Conservation (phyloP, 2,888 invertebrate species). For the Epinotia nisella region DNA sequence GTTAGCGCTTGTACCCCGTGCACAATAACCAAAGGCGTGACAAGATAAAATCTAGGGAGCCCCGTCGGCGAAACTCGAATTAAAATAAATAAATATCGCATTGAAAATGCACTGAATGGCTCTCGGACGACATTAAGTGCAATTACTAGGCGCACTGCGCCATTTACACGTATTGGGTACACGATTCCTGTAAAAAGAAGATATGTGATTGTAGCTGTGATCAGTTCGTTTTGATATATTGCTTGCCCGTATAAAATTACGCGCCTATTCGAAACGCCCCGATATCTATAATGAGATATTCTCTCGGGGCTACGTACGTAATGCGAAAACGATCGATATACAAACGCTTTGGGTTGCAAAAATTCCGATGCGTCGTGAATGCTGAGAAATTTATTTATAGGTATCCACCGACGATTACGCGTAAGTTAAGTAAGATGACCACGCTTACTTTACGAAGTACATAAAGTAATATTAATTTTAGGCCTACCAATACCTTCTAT, state of each 20-base stretch:
- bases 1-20: constrained; percentile 52
- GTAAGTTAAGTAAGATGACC: constrained; percentile 56
- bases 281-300: constrained; percentile 65
- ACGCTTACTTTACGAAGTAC: not conserved
- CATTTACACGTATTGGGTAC: constrained; percentile 66
- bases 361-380: constrained; percentile 61
- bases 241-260: constrained; percentile 64
- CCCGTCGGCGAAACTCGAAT: constrained; percentile 71
- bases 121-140: constrained; percentile 76
- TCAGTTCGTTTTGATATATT: constrained; percentile 44
- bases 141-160: constrained; percentile 70
- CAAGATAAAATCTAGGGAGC: constrained; percentile 79
- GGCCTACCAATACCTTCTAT: not conserved
- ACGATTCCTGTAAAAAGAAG: constrained; percentile 59
- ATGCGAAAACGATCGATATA: constrained; percentile 65
- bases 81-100: constrained; percentile 78
- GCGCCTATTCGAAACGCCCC: constrained; percentile 66
- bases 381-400: constrained; percentile 63
- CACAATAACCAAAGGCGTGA: constrained; percentile 71
- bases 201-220: constrained; percentile 58
- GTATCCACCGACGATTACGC: constrained; percentile 57
- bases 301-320: constrained; percentile 64
- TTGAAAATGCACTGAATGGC: constrained; percentile 77
- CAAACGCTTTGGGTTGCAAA: constrained; percentile 59
- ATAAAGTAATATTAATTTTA: not conserved